Conservation (phyloP, 1,140 invertebrate species). For the Maniola jurtina region DNA sequence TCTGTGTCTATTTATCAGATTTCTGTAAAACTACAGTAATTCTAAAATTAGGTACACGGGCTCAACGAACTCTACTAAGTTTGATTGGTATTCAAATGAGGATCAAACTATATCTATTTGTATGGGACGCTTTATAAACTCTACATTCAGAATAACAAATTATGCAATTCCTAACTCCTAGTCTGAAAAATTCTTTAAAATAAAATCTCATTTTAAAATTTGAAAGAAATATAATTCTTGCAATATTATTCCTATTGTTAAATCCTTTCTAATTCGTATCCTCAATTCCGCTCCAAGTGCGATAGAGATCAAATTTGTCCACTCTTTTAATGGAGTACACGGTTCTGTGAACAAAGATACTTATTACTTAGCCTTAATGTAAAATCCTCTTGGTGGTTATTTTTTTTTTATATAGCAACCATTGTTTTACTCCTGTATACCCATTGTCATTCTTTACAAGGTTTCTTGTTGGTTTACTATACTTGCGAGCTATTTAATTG, state of each 20-base stretch:
- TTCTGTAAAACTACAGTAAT: no score
- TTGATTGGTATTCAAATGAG: no score
- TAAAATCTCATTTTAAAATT: not conserved
- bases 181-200: no score
- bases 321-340: slow-evolving; percentile 17
- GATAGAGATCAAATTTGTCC: slow-evolving; percentile 27
- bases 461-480: not conserved
- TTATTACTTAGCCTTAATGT: slow-evolving; percentile 22
- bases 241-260: slow-evolving; percentile 10
- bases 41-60: no score
- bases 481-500: no score
- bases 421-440: slow-evolving; percentile 2
- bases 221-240: not conserved
- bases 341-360: slow-evolving; percentile 17
- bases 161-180: no score
- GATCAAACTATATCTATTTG: no score
- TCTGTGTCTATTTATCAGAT: no score
- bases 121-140: no score
- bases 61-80: no score
- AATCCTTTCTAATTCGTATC: slow-evolving; percentile 26
- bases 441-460: not conserved
- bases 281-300: slow-evolving; percentile 1
- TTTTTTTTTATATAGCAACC: not conserved
- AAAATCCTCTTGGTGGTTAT: slow-evolving; percentile 2
- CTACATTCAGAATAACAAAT: no score